Percentiles rank a stretch among this genome's conserved stretches.
Conservation (phyloP, 1,140 invertebrate species). For the Musca vetustissima region DNA sequence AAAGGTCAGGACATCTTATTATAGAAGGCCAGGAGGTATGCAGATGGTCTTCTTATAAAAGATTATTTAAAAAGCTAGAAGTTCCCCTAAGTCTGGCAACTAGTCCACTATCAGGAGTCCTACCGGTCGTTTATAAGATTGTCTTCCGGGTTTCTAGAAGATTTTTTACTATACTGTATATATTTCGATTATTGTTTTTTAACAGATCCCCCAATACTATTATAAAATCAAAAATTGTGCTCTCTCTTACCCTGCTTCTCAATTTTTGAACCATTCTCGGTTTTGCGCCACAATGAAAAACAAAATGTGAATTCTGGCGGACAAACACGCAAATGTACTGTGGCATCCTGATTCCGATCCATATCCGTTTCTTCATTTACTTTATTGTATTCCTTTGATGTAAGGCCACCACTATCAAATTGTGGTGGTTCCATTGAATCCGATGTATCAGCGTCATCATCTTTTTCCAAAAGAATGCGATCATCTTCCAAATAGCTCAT, state of each 20-base stretch:
- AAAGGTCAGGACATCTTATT: too few relatives aligned
- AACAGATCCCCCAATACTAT: too few relatives aligned
- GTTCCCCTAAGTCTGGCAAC: too few relatives aligned
- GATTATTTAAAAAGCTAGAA: too few relatives aligned
- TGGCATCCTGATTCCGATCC: constrained; percentile 11
- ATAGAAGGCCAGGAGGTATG: too few relatives aligned
- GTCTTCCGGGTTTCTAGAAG: too few relatives aligned
- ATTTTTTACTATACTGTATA: too few relatives aligned
- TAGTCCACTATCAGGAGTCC: too few relatives aligned
- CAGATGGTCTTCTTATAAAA: too few relatives aligned
- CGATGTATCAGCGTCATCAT: constrained; percentile 42
- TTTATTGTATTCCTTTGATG: background rate
- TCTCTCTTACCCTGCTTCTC: constrained; percentile 43
- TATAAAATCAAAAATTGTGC: too few relatives aligned
- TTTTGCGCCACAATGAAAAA: constrained; percentile 47
- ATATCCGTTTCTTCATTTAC: background rate
- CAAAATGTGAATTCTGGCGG: constrained; percentile 45
- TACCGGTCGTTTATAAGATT: too few relatives aligned
- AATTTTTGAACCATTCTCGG: constrained; percentile 36
- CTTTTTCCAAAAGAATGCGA: constrained; percentile 36
- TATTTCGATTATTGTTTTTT: too few relatives aligned
- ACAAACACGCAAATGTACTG: constrained; percentile 37
- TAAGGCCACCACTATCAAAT: constrained; percentile 10
- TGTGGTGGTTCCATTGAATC: constrained; percentile 27
- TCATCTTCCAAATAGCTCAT: constrained; percentile 50